A percentile compares a stretch with the other conserved stretches of the same genome.
These are phyloP conservation scores for Hypsopygia costalis DNA, from an alignment of 2,888 invertebrate genomes.

Conservation along the genomic window DNA sequence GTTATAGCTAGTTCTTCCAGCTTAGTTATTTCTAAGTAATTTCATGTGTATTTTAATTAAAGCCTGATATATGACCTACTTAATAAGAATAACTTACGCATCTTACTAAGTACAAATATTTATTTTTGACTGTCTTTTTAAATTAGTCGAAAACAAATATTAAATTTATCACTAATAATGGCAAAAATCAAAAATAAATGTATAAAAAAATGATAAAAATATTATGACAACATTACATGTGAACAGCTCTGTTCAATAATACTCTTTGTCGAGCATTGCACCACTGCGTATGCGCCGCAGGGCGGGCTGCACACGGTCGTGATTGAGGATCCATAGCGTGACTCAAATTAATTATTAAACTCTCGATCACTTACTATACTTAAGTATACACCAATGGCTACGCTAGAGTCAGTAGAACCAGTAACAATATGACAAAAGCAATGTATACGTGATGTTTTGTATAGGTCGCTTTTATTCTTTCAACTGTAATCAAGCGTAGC, in stretches of 20 bases:
- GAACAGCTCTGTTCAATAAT: not conserved
- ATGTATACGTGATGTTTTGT: not conserved
- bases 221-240: too few species aligned
- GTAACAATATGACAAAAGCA: not conserved
- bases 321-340: conserved; percentile 45
- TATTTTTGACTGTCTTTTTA: too few species aligned
- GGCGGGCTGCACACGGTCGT: conserved; percentile 43
- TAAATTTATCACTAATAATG: too few species aligned
- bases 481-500: conserved; percentile 6
- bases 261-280: conserved; percentile 29
- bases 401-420: not conserved
- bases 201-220: too few species aligned
- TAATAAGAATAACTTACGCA: too few species aligned
- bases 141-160: too few species aligned
- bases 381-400: conserved; percentile 20
- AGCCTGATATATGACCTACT: too few species aligned
- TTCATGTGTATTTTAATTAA: too few species aligned
- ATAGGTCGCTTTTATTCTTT: not conserved
- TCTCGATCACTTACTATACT: conserved; percentile 12
- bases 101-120: too few species aligned
- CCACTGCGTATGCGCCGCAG: conserved; percentile 35
- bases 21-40: too few species aligned
- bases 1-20: too few species aligned
- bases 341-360: conserved; percentile 33
- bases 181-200: too few species aligned